Base-by-base conservation (phyloP, 2,888 invertebrate species). In the Apamea epomidion region DNA sequence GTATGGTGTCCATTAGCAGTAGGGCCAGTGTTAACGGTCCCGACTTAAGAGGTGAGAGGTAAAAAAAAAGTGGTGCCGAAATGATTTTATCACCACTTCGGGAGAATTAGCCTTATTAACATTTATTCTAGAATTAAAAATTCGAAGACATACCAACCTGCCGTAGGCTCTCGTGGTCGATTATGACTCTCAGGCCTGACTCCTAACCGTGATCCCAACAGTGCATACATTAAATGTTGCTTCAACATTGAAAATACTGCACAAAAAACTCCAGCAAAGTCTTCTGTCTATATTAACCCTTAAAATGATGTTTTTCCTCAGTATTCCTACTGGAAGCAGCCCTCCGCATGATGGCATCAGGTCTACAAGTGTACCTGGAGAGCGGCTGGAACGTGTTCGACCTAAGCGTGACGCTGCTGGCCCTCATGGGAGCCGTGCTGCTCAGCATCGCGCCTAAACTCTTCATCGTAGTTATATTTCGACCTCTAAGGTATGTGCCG, bases 381-480 rank as follows among this genome's bases (percentile, higher is more conserved):
- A 98, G 98, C 67, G 98, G 98, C 0, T 99, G 99, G 99, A 99
- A 99, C 94, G 97, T 98, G 89, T 99, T 98, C 93, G 99, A 98
- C 93, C 94, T 98, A 72, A 97, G 97, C 76, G 98, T 98, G 8
- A 98, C 98, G 0, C 91, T 98, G 85, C 96, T 98, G 86, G 98
- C 98, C 1, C 92, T 98, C 12, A 94, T 98, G 82, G 98, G 98
- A 0, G 97, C 98, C 0, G 97, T 98, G 77, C 95, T 98, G 71
- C 97, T 98, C 60, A 96, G 97, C 21, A 94, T 98, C n/a, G 97
- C 97, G 83, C 98, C 98, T 0, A 97, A 97, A 42, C 97, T 98
- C 74, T 98, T 98, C 84, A 98, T 98, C 72, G 97, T 98, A 0
- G 98, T 98, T 64, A 97, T 98, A 84, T 97, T 98, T 85, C 96